Evolutionary conservation across 1,140 invertebrate genomes (phyloP).

Genomic region (Subanguina moxae): DNA sequence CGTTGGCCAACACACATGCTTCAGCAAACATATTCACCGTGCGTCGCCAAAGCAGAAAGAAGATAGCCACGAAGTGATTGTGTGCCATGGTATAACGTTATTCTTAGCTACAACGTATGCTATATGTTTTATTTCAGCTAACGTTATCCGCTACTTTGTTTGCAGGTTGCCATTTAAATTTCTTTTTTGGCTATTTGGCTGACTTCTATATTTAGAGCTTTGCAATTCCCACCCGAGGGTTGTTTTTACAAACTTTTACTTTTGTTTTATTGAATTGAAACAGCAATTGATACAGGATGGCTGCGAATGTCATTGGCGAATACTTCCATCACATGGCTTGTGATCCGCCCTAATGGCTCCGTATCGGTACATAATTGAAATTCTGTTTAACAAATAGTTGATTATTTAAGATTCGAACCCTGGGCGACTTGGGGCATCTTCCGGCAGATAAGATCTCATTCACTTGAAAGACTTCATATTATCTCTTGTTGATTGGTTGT

Average conservation of each 20-base stretch:
- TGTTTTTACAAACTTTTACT: background rate
- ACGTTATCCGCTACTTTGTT: conserved; percentile 94
- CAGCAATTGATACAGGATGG: conserved; percentile 66
- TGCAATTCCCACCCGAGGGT: conserved; percentile 93
- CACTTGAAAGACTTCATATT: background rate
- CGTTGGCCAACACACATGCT: no score
- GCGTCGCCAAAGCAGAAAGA: conserved; percentile 74
- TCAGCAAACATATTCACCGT: conserved; percentile 78
- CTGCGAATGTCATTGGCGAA: conserved; percentile 82
- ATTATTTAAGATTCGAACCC: no score
- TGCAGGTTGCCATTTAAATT: conserved; percentile 70
- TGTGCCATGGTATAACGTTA: conserved; percentile 86
- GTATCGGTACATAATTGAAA: conserved; percentile 62
- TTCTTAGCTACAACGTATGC: conserved; percentile 6
- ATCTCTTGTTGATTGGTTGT: conserved; percentile 9
- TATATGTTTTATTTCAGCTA: conserved; percentile 72
- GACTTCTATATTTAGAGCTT: conserved; percentile 67
- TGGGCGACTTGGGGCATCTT: background rate
- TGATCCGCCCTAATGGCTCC: conserved; percentile 77
- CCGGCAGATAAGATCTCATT: background rate
- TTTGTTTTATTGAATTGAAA: no score
- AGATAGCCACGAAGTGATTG: conserved; percentile 83
- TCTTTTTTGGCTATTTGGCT: background rate
- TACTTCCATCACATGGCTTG: conserved; percentile 85
- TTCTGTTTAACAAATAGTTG: no score